A percentile compares a stretch with the other conserved stretches of the same genome.
phyloP scores from a whole-genome alignment of 2,113 vertebrate species.

The Spea bombifrons region DNA sequence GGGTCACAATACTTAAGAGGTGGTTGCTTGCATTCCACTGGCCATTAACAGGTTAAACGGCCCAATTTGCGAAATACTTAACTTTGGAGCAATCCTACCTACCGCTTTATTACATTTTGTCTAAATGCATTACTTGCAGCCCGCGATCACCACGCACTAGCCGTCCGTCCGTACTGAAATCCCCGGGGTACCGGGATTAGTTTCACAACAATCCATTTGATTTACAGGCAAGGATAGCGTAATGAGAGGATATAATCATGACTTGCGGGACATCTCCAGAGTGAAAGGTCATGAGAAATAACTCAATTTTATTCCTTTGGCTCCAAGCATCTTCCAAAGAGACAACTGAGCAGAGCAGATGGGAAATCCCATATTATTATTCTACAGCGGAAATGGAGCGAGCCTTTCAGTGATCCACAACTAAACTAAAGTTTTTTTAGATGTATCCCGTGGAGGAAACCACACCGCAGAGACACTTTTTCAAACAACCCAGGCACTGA shows the following conservation, averaged over 20 bases:
- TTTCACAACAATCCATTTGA: slow-evolving; percentile 21
- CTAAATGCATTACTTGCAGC: neutral
- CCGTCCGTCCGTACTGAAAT: neutral
- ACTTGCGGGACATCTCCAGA: slow-evolving; percentile 17
- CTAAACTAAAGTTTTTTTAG: neutral
- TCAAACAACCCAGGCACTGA: too few species aligned
- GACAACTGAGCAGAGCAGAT: slow-evolving; percentile 10
- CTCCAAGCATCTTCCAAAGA: slow-evolving; percentile 12
- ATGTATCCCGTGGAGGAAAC: too few species aligned
- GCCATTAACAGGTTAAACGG: too few species aligned
- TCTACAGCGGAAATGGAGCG: neutral
- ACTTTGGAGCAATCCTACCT: too few species aligned
- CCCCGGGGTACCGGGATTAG: neutral
- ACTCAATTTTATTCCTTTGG: slow-evolving; percentile 31
- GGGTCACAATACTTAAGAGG: too few species aligned
- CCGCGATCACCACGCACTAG: neutral
- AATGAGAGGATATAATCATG: slow-evolving; percentile 13
- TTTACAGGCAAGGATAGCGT: slow-evolving; percentile 11
- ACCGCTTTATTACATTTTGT: too few species aligned
- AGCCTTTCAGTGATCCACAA: neutral
- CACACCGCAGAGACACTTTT: too few species aligned
- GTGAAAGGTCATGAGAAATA: slow-evolving; percentile 46
- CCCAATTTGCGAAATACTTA: too few species aligned
- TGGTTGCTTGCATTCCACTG: too few species aligned
- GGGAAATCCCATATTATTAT: slow-evolving; percentile 32